Base-by-base conservation (phyloP, 2,888 invertebrate genomes). In the Acronicta alni region DNA sequence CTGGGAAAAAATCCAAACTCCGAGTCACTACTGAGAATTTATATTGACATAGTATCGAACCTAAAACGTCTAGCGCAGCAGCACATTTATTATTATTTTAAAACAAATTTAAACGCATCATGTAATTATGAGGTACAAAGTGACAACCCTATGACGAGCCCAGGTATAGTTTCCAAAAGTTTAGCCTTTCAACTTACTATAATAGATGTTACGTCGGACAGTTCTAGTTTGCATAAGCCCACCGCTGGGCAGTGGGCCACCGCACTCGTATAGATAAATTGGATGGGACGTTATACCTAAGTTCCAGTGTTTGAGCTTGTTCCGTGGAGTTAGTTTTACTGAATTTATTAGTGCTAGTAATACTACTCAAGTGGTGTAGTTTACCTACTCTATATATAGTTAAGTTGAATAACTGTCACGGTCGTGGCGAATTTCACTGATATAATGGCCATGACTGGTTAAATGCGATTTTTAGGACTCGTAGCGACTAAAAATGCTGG, bases 221-320 rank as follows among this genome's bases (percentile, higher is more conserved):
- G 52, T 57, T 45, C 38, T 60, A 53, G 57, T 61, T 72, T 63
- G 43, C 41, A 49, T 52, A 47, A 48, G 30, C 45, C 48, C 54
- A 61, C 43, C 14, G 42, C 42, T 72, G 63, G 73, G 17, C 73
- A 61, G 58, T 61, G 68, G 63, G 46, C 48, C 17, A 67, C 76
- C 64, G 61, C 68, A 45, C 49, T 48, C 59, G 59, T 61, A 57
- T 45, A 57, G 42, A 57, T 53, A 56, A 72, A 76, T 57, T 56
- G 57, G 58, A 67, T 51, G 37, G 57, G 46, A 55, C 18, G 26
- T 41, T 51, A 67, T 48, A 48, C 57, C 56, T 52, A 39, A 58
- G 41, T 67, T 55, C 23, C 43, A 52, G 37, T 57, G 59, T 60
- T 73, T 63, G 45, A 75, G 61, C 55, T 75, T 56, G 18, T 39